Evolutionary conservation across 2,888 invertebrate species (phyloP).

Genomic region (Cantharis rufa): DNA sequence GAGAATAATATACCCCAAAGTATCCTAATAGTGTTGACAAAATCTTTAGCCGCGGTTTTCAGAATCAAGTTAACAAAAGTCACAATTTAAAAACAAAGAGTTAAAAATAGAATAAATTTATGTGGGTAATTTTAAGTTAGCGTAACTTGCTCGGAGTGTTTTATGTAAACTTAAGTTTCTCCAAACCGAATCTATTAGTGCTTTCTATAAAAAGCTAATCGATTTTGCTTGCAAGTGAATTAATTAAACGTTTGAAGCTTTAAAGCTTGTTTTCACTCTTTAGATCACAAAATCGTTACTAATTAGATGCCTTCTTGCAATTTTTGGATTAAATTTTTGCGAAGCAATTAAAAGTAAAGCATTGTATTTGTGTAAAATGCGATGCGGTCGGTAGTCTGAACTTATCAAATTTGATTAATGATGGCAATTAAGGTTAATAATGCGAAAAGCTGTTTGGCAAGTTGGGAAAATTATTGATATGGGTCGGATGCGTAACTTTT

Average conservation of each 20-base stretch:
- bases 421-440: neutral
- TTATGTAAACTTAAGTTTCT: neutral
- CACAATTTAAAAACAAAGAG: too few relatives aligned
- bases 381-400: neutral
- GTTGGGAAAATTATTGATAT: neutral
- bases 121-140: too few relatives aligned
- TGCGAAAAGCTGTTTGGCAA: neutral
- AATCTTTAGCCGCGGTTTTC: too few relatives aligned
- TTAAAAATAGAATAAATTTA: too few relatives aligned
- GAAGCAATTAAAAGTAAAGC: neutral
- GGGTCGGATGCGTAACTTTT: neutral
- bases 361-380: neutral
- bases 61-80: too few relatives aligned
- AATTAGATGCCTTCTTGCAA: neutral
- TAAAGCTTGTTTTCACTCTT: neutral
- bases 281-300: neutral
- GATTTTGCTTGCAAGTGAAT: neutral
- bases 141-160: neutral
- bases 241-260: neutral
- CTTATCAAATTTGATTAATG: neutral
- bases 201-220: neutral
- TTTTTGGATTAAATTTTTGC: neutral
- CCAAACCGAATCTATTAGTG: neutral
- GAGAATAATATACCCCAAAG: neutral
- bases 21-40: neutral